phyloP scores from a whole-genome alignment of 2,797 vertebrate genomes.

The Eulemur rubriventer region DNA sequence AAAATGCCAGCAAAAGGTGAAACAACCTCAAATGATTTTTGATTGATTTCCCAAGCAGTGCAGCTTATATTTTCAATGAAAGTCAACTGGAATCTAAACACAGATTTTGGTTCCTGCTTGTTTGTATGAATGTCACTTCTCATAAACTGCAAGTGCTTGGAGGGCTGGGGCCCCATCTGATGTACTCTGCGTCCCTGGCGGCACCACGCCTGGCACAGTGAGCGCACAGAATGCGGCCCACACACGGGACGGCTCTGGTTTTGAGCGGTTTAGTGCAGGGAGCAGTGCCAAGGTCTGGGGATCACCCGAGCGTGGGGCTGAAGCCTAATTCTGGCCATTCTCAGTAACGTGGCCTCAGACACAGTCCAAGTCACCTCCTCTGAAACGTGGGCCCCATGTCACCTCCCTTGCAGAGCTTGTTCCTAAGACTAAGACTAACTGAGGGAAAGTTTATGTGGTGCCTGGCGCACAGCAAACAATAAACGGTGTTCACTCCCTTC shows the following conservation, averaged over 20 bases:
- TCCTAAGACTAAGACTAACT: neutral
- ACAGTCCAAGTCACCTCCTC: neutral
- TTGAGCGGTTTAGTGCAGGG: rapidly evolving
- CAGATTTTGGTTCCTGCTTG: neutral
- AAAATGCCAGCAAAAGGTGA: neutral
- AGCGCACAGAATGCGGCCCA: neutral
- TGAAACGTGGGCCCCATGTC: neutral
- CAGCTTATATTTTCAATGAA: rapidly evolving
- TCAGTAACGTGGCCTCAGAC: neutral
- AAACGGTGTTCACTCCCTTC: rapidly evolving
- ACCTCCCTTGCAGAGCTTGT: neutral
- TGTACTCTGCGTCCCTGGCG: rapidly evolving
- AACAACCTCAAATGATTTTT: rapidly evolving
- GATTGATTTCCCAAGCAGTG: rapidly evolving
- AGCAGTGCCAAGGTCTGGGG: neutral
- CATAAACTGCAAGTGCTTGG: neutral
- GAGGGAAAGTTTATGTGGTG: neutral
- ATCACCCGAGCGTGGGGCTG: rapidly evolving
- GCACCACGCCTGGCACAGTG: rapidly evolving
- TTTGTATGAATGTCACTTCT: rapidly evolving
- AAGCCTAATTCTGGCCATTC: neutral
- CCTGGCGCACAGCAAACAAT: rapidly evolving
- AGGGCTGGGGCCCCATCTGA: neutral
- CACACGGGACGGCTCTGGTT: rapidly evolving
- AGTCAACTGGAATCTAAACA: neutral